Evolutionary conservation across 1,140 invertebrate species (phyloP).

Genomic region (Piezodorus guildinii): DNA sequence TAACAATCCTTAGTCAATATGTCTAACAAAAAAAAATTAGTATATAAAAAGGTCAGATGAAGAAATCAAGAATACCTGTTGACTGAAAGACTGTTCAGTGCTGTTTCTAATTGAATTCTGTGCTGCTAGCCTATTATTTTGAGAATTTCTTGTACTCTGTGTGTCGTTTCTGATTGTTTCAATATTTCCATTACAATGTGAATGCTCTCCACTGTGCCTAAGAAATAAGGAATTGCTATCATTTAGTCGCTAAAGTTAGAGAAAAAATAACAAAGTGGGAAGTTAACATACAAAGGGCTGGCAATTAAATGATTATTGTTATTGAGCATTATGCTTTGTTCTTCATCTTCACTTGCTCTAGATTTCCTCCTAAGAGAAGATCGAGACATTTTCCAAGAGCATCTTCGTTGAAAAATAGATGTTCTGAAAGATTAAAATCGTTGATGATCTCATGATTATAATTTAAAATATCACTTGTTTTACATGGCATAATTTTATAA

Average conservation of each 20-base stretch:
- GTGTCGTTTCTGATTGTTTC: constrained; percentile 52
- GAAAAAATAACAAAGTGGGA: not conserved
- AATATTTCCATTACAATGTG: constrained; percentile 56
- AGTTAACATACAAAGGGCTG: constrained; percentile 25
- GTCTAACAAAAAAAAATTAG: too few relatives aligned
- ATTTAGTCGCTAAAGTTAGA: not conserved
- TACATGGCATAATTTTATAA: too few relatives aligned
- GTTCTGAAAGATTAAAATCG: constrained; percentile 19
- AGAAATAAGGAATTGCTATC: constrained; percentile 1
- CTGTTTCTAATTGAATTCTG: constrained; percentile 52
- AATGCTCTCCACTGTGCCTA: constrained; percentile 47
- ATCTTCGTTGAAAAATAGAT: constrained; percentile 46
- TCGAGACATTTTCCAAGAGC: constrained; percentile 55
- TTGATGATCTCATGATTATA: too few relatives aligned
- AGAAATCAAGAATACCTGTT: constrained; percentile 22
- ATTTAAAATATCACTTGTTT: too few relatives aligned
- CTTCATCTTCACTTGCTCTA: constrained; percentile 39
- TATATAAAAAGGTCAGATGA: too few relatives aligned
- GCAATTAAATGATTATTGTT: constrained; percentile 36
- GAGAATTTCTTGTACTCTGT: constrained; percentile 42
- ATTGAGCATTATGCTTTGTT: constrained; percentile 45
- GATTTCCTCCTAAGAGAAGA: constrained; percentile 48
- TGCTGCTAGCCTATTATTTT: constrained; percentile 51
- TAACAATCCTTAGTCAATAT: too few relatives aligned
- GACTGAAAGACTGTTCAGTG: constrained; percentile 18